Evolutionary conservation across 1,140 invertebrate genomes (phyloP).

Genomic region (Cardiocondyla obscurior): DNA sequence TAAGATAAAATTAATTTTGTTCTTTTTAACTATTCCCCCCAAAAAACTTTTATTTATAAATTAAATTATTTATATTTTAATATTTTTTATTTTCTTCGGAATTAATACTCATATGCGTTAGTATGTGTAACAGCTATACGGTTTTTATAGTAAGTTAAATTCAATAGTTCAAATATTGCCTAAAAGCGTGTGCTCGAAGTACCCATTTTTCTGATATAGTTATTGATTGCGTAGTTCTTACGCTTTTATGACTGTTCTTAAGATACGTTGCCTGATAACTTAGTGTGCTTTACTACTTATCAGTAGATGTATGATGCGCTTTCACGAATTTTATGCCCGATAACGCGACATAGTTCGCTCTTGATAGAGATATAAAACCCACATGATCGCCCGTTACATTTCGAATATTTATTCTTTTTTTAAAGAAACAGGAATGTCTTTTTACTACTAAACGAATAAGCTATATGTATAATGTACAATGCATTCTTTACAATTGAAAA

Average conservation of each 20-base stretch:
- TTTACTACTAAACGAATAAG: not conserved
- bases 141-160: not conserved
- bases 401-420: not conserved
- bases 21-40: not conserved
- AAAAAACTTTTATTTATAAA: not conserved
- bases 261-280: conserved; percentile 11
- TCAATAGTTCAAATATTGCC: not conserved
- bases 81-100: not conserved
- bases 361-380: conserved; percentile 12
- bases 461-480: too few species aligned
- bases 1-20: not conserved
- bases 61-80: not conserved
- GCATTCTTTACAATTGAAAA: not conserved
- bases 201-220: not conserved
- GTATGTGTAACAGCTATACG: not conserved
- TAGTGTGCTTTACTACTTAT: conserved; percentile 19
- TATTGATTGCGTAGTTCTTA: conserved; percentile 3
- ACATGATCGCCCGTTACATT: not conserved
- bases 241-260: conserved; percentile 17
- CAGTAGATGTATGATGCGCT: not conserved
- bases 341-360: conserved; percentile 6
- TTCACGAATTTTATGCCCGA: conserved; percentile 18
- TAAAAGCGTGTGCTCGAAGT: not conserved
- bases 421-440: not conserved
- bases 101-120: not conserved